Percentiles rank a stretch among this genome's conserved stretches.
Evolutionary conservation across 2,113 vertebrate genomes (phyloP).

Genomic region (Salvelinus fontinalis): DNA sequence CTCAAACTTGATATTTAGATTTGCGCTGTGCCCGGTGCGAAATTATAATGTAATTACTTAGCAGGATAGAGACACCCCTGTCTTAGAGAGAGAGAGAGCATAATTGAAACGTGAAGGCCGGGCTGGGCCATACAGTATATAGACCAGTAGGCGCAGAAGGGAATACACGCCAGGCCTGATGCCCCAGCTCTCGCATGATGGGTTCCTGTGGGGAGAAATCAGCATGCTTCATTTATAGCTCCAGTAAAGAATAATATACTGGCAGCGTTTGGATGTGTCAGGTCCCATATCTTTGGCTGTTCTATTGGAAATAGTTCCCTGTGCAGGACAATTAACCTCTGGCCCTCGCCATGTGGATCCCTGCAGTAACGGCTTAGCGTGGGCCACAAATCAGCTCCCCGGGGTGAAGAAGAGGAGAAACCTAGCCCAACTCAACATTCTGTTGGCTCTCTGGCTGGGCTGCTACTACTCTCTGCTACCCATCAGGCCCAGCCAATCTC

Average conservation of each 20-base stretch:
- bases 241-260: constrained; percentile 67
- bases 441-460: constrained; percentile 29
- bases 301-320: constrained; percentile 72
- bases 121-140: no score
- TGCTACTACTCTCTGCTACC: constrained; percentile 37
- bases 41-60: constrained; percentile 71
- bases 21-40: constrained; percentile 34
- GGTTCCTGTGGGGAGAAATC: constrained; percentile 49
- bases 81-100: constrained; percentile 12
- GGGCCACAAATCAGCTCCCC: constrained; percentile 66
- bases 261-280: constrained; percentile 61
- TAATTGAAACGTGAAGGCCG: constrained; percentile 1
- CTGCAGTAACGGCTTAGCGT: constrained; percentile 59
- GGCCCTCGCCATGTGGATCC: constrained; percentile 59
- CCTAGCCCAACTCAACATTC: not conserved
- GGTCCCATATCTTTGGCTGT: constrained; percentile 66
- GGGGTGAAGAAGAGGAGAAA: constrained; percentile 45
- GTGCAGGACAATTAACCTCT: constrained; percentile 70
- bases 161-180: constrained; percentile 18
- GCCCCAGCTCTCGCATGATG: constrained; percentile 31
- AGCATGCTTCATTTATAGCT: constrained; percentile 63
- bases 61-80: constrained; percentile 45
- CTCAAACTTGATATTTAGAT: constrained; percentile 30
- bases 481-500: constrained; percentile 27
- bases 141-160: no score